Conservation (phyloP, 1,140 invertebrate species). For the Apis cerana region DNA sequence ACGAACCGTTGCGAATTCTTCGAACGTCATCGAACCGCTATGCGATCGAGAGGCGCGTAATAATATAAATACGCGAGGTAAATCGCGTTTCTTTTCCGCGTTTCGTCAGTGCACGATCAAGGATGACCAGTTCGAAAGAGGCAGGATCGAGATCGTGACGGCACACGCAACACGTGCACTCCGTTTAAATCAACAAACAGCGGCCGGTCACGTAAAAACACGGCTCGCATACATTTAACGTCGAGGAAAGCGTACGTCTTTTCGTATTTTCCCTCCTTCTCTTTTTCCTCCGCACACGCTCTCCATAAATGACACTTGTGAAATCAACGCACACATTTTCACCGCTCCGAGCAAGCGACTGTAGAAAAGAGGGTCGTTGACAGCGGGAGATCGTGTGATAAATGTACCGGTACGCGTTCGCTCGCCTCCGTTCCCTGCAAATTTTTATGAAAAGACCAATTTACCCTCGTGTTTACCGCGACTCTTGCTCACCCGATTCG, state of each 20-base stretch:
- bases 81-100: not conserved
- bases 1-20: no score
- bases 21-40: not conserved
- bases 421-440: not conserved
- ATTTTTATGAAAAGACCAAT: not conserved
- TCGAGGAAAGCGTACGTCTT: not conserved
- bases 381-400: conserved; percentile 8
- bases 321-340: conserved; percentile 53
- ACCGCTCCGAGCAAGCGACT: conserved; percentile 22
- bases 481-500: not conserved
- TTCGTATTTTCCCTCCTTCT: not conserved
- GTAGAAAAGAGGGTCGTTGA: conserved; percentile 42
- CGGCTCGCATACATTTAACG: not conserved
- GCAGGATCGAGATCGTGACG: not conserved
- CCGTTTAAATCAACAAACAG: conserved; percentile 22
- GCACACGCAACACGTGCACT: conserved; percentile 21
- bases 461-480: not conserved
- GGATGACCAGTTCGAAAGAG: conserved; percentile 14
- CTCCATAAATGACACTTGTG: conserved; percentile 57
- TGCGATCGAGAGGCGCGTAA: not conserved
- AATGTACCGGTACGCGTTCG: conserved; percentile 15
- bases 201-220: conserved; percentile 23
- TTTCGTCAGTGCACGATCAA: not conserved
- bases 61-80: not conserved
- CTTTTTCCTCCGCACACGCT: not conserved